Evolutionary conservation across 2,888 invertebrate genomes (phyloP).

Genomic region (Steinernema scapterisci): DNA sequence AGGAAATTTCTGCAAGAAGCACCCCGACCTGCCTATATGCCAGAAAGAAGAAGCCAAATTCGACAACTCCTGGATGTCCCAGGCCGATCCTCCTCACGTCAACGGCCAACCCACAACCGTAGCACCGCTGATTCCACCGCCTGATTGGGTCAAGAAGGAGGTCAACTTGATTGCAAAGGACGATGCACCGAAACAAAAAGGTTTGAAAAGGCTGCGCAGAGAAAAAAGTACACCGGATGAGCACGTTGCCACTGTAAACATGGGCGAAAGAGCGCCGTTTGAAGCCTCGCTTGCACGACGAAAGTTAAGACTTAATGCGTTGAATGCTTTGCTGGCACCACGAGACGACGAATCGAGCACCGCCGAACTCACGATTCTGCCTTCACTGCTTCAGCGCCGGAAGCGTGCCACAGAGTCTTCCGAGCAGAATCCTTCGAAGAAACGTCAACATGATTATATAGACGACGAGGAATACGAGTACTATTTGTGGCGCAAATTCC

Average conservation of each 20-base stretch:
- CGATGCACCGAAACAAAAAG: background rate
- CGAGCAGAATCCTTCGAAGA: background rate
- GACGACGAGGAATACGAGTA: conserved; percentile 27
- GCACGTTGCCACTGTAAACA: conserved; percentile 6
- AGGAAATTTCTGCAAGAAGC: conserved; percentile 5
- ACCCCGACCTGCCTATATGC: background rate
- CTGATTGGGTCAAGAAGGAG: background rate
- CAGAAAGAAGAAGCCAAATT: background rate
- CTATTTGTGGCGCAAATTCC: conserved; percentile 20
- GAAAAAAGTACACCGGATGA: background rate
- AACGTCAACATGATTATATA: conserved; percentile 14
- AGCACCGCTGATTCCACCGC: background rate
- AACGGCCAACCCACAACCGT: background rate
- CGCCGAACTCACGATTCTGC: background rate
- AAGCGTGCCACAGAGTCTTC: background rate
- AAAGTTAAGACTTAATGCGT: background rate
- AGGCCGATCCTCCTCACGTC: background rate
- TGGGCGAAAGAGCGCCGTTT: background rate
- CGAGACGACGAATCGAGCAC: background rate
- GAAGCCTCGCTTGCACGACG: conserved; percentile 16
- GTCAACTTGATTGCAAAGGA: background rate
- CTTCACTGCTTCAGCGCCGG: background rate
- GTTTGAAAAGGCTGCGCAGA: background rate
- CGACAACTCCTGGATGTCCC: background rate
- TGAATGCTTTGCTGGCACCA: conserved; percentile 5